Base-by-base conservation (phyloP, 2,113 vertebrate genomes). In the Shinisaurus crocodilurus region DNA sequence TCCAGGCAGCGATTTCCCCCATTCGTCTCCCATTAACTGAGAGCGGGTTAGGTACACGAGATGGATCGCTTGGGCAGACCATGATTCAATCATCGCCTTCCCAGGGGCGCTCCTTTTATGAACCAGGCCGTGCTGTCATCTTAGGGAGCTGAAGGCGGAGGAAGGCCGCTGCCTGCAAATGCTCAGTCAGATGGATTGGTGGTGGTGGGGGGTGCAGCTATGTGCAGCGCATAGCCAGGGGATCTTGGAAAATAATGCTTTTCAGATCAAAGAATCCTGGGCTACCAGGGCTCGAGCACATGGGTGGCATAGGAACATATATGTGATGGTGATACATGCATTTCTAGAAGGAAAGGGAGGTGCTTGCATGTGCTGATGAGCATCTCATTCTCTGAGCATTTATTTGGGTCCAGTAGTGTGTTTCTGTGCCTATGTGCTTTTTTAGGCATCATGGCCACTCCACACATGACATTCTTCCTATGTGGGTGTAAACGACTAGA, bases 21-120 rank as follows among this genome's bases (percentile, higher is more conserved):
- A 82, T 82, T 82, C 82, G 48, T 16, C 65, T 82, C 77, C 77
- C 79, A 88, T 89, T 89, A 89, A 32, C 79, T 72, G 67, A 37
- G n/a, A 43, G 69, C 45, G 20, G 54, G n/a, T n/a, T n/a, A n/a
- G 65, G 87, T 70, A 15, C 77, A 37, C 54, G 77, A 72, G 77
- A 88, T 57, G 25, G 77, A 81, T 88, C 10, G n/a, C 67, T 69
- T 82, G 79, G 79, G n/a, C 48, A 72, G 67, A 40, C 48, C 48
- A 89, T 89, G 67, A 89, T 89, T 89, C 80, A 89, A 60, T 89
- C 88, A 72, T 48, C 40, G 79, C 79, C 67, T 82, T 82, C 88
- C 88, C 88, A 89, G 25, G 48, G 88, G 48, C 37, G 15, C 25
- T 32, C 67, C 79, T 82, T 82, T 82, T 82, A 89, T 2, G 48